These are phyloP conservation scores for Ceratosolen fusciceps DNA, from an alignment of 1,140 invertebrate genomes.

Conservation along the genomic window DNA sequence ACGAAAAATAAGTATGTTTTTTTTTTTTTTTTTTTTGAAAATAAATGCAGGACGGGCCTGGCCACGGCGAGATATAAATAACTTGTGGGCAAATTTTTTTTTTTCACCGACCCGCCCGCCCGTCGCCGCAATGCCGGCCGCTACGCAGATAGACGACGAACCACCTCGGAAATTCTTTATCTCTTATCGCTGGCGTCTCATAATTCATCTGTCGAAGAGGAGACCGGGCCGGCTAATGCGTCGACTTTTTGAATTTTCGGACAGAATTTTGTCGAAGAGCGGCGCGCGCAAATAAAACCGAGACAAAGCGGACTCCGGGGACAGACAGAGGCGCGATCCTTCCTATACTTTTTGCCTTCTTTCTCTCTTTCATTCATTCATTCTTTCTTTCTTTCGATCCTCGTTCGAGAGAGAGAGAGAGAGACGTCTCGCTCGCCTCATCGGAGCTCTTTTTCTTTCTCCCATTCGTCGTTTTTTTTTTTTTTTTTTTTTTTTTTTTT, in stretches of 20 bases:
- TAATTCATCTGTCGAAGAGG: constrained; percentile 42
- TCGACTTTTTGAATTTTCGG: constrained; percentile 28
- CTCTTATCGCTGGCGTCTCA: constrained; percentile 36
- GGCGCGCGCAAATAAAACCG: constrained; percentile 3
- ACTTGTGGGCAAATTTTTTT: constrained; percentile 15
- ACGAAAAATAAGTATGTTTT: neutral
- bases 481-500: neutral
- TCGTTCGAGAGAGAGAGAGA: neutral
- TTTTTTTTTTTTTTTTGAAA: too few relatives aligned
- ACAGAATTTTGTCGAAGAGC: constrained; percentile 26
- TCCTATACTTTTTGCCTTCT: neutral
- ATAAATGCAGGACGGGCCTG: neutral
- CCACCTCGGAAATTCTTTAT: constrained; percentile 35
- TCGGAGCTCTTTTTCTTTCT: neutral
- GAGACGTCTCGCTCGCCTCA: neutral
- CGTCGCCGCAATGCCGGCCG: neutral
- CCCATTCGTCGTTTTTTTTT: neutral
- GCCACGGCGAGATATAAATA: neutral
- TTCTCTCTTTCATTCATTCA: too few relatives aligned
- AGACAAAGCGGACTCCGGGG: neutral
- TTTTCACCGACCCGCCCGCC: too few relatives aligned
- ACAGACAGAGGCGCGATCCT: constrained; percentile 20
- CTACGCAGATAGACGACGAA: constrained; percentile 19
- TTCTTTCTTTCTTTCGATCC: too few relatives aligned
- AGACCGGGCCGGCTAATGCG: constrained; percentile 22